Base-by-base conservation (phyloP, 2,888 invertebrate genomes). In the Rhamnusium bicolor region DNA sequence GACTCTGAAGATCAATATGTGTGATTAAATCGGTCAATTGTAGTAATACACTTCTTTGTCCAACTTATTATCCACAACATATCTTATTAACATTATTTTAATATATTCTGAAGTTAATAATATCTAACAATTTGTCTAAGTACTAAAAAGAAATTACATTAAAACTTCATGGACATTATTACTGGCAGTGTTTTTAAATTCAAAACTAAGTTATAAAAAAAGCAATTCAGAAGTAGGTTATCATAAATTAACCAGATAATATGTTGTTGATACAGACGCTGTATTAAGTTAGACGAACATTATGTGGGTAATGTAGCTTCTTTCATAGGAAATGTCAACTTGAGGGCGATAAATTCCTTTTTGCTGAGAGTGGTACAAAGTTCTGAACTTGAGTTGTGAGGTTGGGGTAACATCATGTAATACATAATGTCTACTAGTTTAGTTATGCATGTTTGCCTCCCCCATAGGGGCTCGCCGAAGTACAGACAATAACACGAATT, bases 331-430 rank as follows among this genome's bases (percentile, higher is more conserved):
- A 3, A 24, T 29, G 49, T 63, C 63, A 63, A 49, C 63, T 24
- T 49, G 63, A 63, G 49, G 51, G 24, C 63, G 63, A 49, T 63
- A 63, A 63, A 63, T 63, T 27, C 63, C 27, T 49, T 40, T 63
- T 63, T 63, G 51, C 63, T 27, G 29, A 46, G 29, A 63, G 21
- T 54, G 14, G 54, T 49, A 24, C 24, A 63, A 63, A 63, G 63
- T 63, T 63, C 46, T 16, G 29, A 49, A 63, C 63, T 63, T 63
- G 63, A 63, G 47, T 46, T 29, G 58, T 18, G 58, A 58, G 32
- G 58, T 58, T 19, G 58, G 58, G 32, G 29, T 29, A 16, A 29
- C 58, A 58, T 58, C 58, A 32, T 58, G 58, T 58, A 58, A 58
- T 58, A 58, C 58, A 58, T 58, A 58, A 58, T 58, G 58, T 40